Conservation (phyloP, 1,140 invertebrate genomes). For the Bicyclus anynana region DNA sequence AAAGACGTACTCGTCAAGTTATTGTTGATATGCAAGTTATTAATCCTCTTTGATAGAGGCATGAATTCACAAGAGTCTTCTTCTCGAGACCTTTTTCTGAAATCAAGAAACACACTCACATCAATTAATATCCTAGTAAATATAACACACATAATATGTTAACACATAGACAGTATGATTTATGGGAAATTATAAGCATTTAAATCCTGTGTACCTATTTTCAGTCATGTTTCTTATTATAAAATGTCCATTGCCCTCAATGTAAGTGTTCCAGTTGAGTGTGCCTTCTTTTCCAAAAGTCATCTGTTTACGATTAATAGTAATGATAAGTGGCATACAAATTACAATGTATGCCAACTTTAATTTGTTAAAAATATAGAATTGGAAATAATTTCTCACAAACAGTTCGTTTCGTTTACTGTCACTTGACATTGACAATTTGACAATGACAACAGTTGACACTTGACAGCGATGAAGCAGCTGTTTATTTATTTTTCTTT, state of each 20-base stretch:
- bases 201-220: constrained; percentile 53
- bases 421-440: too few species aligned
- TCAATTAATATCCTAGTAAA: not conserved
- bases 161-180: not conserved
- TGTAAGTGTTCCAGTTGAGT: constrained; percentile 36
- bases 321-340: not conserved
- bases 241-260: constrained; percentile 55
- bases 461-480: constrained; percentile 1
- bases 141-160: not conserved
- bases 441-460: not conserved
- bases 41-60: constrained; percentile 87
- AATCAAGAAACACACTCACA: constrained; percentile 27
- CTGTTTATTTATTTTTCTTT: not conserved
- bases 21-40: constrained; percentile 86
- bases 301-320: constrained; percentile 37
- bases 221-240: constrained; percentile 63
- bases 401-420: too few species aligned
- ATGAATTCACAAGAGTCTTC: constrained; percentile 86
- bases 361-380: too few species aligned
- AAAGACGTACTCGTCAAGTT: constrained; percentile 47
- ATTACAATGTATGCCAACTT: constrained; percentile 15
- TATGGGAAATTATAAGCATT: not conserved
- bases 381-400: not conserved
- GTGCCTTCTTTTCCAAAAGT: constrained; percentile 53
- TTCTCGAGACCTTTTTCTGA: constrained; percentile 83